Conservation (phyloP, 2,113 vertebrate species). For the Tachysurus vachellii region DNA sequence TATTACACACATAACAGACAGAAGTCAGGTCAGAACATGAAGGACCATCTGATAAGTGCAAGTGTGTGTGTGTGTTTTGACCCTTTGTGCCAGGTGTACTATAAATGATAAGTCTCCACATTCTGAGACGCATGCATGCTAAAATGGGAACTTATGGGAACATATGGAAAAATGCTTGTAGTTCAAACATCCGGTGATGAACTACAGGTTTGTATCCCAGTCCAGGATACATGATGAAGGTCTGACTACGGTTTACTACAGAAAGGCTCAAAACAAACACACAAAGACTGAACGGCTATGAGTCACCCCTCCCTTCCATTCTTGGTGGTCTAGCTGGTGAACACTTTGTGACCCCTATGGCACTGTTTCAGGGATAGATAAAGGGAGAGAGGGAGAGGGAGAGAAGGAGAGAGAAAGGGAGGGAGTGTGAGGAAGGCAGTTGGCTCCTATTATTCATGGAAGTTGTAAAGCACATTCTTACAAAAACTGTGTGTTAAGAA, state of each 20-base stretch:
- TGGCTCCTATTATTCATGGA: neutral
- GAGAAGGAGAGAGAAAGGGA: neutral
- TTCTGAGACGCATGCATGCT: neutral
- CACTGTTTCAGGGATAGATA: conserved; percentile 14
- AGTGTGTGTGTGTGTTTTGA: conserved; percentile 13
- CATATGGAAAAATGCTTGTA: neutral
- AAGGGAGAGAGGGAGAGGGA: neutral
- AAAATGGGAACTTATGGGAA: neutral
- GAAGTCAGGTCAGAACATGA: conserved; percentile 27
- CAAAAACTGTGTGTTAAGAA: neutral
- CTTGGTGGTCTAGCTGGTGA: neutral
- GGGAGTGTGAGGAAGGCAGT: neutral
- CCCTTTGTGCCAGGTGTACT: neutral
- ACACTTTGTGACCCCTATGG: neutral
- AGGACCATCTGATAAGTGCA: conserved; percentile 21
- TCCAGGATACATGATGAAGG: neutral
- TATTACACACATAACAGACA: neutral
- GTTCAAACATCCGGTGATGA: neutral
- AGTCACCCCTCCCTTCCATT: neutral
- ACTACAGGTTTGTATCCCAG: neutral
- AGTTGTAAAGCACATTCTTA: neutral
- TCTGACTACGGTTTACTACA: neutral
- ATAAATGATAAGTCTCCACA: neutral
- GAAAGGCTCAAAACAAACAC: neutral
- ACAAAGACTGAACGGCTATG: conserved; percentile 3